Conservation (phyloP, 2,797 vertebrate genomes). For the Chelmon rostratus region DNA sequence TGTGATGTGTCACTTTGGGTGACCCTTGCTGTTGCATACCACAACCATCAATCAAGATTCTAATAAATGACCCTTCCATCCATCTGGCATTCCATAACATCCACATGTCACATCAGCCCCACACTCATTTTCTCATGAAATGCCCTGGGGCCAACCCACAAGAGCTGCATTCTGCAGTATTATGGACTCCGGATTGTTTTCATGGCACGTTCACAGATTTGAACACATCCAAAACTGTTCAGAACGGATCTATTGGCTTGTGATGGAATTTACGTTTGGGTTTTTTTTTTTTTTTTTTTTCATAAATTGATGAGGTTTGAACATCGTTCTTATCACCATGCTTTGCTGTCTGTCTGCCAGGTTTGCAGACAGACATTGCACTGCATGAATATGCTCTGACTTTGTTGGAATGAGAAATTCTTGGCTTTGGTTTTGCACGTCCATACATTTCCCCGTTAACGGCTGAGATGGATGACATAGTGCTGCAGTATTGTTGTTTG, state of each 20-base stretch:
- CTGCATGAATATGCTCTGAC: slow-evolving; percentile 32
- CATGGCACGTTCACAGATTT: slow-evolving; percentile 5
- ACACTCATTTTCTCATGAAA: slow-evolving; percentile 44
- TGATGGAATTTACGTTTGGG: no score
- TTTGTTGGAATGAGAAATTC: slow-evolving; percentile 20
- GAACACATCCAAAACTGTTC: slow-evolving; percentile 40
- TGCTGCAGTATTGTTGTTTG: no score
- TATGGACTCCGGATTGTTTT: slow-evolving; percentile 17
- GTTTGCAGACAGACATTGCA: slow-evolving; percentile 52
- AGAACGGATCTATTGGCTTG: slow-evolving; percentile 24
- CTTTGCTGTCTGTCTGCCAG: slow-evolving; percentile 59
- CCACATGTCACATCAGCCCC: slow-evolving; percentile 14
- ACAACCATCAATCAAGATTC: slow-evolving; percentile 41
- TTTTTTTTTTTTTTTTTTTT: no score
- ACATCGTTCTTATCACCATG: slow-evolving; percentile 39
- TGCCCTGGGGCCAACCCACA: slow-evolving; percentile 15
- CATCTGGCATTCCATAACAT: slow-evolving; percentile 35
- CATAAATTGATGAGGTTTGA: slow-evolving; percentile 52
- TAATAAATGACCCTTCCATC: slow-evolving; percentile 50
- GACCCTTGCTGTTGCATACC: slow-evolving; percentile 14
- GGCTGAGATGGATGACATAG: no score
- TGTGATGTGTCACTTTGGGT: slow-evolving; percentile 3
- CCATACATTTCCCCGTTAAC: not conserved
- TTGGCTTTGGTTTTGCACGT: slow-evolving; percentile 4
- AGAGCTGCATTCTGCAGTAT: slow-evolving; percentile 23